A percentile compares a stretch with the other conserved stretches of the same genome.
Evolutionary conservation across 2,888 invertebrate genomes (phyloP).

Genomic region (Dysmachus trigonus): DNA sequence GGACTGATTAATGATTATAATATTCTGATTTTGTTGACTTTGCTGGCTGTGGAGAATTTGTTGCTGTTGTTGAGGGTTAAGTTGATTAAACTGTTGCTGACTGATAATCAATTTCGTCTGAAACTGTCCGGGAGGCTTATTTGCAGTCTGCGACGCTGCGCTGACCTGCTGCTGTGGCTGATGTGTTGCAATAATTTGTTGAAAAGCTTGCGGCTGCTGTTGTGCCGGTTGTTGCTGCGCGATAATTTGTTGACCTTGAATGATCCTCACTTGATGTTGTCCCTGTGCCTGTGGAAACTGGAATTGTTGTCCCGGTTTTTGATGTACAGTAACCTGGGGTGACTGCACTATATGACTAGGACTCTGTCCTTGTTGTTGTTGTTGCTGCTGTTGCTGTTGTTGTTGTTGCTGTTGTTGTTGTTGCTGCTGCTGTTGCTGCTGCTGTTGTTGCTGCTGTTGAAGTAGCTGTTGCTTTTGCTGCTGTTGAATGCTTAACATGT

Average conservation of each 20-base stretch:
- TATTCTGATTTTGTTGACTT: conserved; percentile 64
- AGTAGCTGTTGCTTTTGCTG: conserved; percentile 58
- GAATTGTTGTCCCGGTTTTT: conserved; percentile 52
- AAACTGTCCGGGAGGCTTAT: conserved; percentile 49
- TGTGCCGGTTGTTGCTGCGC: conserved; percentile 50
- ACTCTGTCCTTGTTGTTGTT: conserved; percentile 45
- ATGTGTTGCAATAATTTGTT: conserved; percentile 52
- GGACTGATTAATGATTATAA: conserved; percentile 62
- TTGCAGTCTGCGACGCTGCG: conserved; percentile 52
- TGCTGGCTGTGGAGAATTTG: conserved; percentile 64
- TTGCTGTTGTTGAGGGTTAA: conserved; percentile 69
- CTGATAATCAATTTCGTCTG: conserved; percentile 65
- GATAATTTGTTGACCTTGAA: conserved; percentile 54
- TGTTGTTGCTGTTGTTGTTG: conserved; percentile 51
- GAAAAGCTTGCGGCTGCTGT: conserved; percentile 48
- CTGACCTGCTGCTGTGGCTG: conserved; percentile 54
- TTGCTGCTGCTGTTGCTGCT: conserved; percentile 56
- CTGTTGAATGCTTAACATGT: conserved; percentile 61
- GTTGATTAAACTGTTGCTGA: conserved; percentile 72
- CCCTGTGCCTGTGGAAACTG: conserved; percentile 40
- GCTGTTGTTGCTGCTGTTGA: conserved; percentile 53
- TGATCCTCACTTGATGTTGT: conserved; percentile 52
- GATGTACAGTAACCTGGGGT: conserved; percentile 45
- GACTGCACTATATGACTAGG: conserved; percentile 44
- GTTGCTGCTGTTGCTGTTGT: conserved; percentile 55